Evolutionary conservation across 2,797 vertebrate genomes (phyloP).

Genomic region (Okamejei kenojei): DNA sequence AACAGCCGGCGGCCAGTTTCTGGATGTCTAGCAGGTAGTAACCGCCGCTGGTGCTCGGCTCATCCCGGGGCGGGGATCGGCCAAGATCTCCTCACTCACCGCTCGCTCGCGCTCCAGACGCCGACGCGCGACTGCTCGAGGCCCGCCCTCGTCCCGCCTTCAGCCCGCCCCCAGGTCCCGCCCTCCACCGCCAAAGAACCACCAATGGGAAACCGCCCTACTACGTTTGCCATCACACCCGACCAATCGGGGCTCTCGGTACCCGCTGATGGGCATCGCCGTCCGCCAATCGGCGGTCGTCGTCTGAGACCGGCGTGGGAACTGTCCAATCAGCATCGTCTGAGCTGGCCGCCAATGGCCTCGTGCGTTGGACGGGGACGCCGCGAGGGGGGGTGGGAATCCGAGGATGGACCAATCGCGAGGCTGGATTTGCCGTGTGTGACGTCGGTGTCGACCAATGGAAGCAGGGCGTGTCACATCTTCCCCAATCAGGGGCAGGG

Average conservation of each 20-base stretch:
- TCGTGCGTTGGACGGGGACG: background rate
- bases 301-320: rapidly evolving
- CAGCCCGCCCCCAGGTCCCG: background rate
- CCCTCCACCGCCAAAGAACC: background rate
- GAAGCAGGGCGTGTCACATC: background rate
- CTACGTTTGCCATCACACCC: rapidly evolving
- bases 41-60: background rate
- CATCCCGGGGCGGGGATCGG: background rate
- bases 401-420: background rate
- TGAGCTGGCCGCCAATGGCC: background rate
- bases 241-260: background rate
- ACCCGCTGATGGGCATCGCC: background rate
- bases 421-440: rapidly evolving
- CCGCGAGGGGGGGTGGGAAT: too few relatives aligned
- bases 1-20: too few relatives aligned
- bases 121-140: background rate
- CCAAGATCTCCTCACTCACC: background rate
- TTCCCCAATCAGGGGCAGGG: background rate
- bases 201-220: background rate
- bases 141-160: background rate
- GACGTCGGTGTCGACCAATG: background rate
- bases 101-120: background rate
- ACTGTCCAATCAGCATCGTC: background rate
- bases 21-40: background rate
- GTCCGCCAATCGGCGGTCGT: rapidly evolving